Base-by-base conservation (phyloP, 2,797 vertebrate species). In the Tapera naevia region DNA sequence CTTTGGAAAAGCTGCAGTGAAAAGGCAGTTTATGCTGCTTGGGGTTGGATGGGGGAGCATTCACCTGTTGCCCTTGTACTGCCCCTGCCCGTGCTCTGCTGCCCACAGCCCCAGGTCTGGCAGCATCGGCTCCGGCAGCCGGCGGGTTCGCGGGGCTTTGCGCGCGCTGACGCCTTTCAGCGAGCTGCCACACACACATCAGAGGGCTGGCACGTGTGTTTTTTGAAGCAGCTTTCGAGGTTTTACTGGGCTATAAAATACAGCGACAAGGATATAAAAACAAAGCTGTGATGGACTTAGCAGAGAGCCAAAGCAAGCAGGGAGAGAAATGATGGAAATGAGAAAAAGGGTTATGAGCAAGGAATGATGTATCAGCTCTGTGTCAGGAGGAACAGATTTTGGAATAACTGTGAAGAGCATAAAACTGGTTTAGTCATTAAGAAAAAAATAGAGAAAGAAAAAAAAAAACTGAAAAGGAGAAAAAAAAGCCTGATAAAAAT, bases 241-340 rank as follows among this genome's bases (percentile, higher is more conserved):
- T 93, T 97, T 97, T 95, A 88, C 94, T 89, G 91, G 91, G 89
- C 95, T 85, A 32, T 95, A 96, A 97, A 97, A 92, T 45, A 35
- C 79, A 46, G 94, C 0, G 13, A 86, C 0, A 79, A 95, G 91
- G 94, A 89, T 93, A 93, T 96, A 96, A 97, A 97, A 96, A 80
- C 95, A 96, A 96, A 96, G 89, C 95, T 92, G 95, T 95, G 94
- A 97, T 97, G 97, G 96, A 90, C 95, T 97, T 94, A 95, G 94
- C 96, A 96, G 96, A 97, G 95, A 94, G 95, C 95, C 95, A 95
- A 92, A 95, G 94, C 50, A 86, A 95, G 94, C 27, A 27, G 85
- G 83, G 80, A 91, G 88, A 92, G 85, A 84, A 78, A 85, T 27
- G 82, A 91, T 89, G 79, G 23, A 91, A 95, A 94, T 88, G 90